phyloP scores from a whole-genome alignment of 2,888 invertebrate species.

The Leucophenga montana region DNA sequence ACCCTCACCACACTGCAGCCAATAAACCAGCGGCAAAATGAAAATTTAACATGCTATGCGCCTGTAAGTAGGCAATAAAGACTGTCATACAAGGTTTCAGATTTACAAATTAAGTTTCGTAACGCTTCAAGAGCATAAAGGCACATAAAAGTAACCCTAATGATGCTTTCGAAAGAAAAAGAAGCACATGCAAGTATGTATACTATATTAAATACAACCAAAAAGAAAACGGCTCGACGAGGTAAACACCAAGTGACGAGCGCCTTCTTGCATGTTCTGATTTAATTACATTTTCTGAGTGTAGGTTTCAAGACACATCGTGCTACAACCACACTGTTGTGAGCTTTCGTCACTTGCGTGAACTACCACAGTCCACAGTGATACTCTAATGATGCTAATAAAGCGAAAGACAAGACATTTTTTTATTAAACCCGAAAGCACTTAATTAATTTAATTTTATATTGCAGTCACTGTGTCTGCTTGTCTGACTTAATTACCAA shows the following conservation, averaged over 20 bases:
- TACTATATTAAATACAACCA: too few relatives aligned
- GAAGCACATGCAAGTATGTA: background rate
- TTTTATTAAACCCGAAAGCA: constrained; percentile 14
- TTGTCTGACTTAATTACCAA: constrained; percentile 14
- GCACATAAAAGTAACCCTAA: constrained; percentile 16
- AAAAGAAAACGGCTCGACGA: too few relatives aligned
- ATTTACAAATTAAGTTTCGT: constrained; percentile 8
- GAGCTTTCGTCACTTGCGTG: too few relatives aligned
- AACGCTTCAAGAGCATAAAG: too few relatives aligned
- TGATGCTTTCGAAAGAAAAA: background rate
- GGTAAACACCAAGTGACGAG: too few relatives aligned
- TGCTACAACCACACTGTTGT: too few relatives aligned
- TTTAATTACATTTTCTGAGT: too few relatives aligned
- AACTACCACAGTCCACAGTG: too few relatives aligned
- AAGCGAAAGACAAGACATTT: constrained; percentile 4
- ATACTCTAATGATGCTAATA: constrained; percentile 16
- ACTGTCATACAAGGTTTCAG: constrained; percentile 10
- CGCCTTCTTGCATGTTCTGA: too few relatives aligned
- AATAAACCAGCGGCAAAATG: background rate
- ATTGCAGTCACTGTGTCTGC: background rate
- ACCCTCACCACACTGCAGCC: background rate
- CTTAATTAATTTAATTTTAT: constrained; percentile 23
- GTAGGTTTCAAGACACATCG: too few relatives aligned
- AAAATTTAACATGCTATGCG: background rate
- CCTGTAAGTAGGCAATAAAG: constrained; percentile 19